Evolutionary conservation across 2,888 invertebrate genomes (phyloP).

Genomic region (Clistopyga incitator): DNA sequence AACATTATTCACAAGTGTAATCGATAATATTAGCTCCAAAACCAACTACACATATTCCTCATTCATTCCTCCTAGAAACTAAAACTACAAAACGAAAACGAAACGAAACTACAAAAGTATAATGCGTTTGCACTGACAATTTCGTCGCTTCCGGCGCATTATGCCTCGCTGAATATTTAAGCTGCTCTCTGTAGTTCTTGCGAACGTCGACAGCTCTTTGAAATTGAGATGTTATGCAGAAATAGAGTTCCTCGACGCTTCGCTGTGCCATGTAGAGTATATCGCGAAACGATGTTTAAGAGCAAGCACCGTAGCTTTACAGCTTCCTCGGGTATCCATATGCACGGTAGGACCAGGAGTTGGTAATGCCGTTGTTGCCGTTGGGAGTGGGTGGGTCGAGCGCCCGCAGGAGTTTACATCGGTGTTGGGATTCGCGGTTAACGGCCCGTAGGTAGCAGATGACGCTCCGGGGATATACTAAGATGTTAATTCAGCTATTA

Average conservation of each 20-base stretch:
- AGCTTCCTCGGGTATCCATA: constrained; percentile 27
- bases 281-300: constrained; percentile 58
- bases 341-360: constrained; percentile 60
- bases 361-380: constrained; percentile 25
- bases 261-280: constrained; percentile 34
- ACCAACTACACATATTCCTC: neutral
- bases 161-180: constrained; percentile 37
- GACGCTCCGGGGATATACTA: constrained; percentile 82
- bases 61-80: too few relatives aligned
- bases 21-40: too few relatives aligned
- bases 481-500: constrained; percentile 83
- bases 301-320: constrained; percentile 41
- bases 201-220: constrained; percentile 49
- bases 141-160: neutral
- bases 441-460: constrained; percentile 80
- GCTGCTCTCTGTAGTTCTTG: constrained; percentile 46
- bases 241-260: constrained; percentile 46
- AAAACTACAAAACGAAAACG: too few relatives aligned
- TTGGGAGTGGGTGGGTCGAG: neutral
- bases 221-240: constrained; percentile 28
- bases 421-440: constrained; percentile 66
- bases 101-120: neutral
- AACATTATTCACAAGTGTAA: too few relatives aligned
- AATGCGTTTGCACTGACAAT: neutral
- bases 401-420: constrained; percentile 29